Percentiles rank a stretch among this genome's conserved stretches.
These are phyloP conservation scores for Vicugna pacos DNA, from an alignment of 2,113 vertebrate species.

Conservation along the genomic window DNA sequence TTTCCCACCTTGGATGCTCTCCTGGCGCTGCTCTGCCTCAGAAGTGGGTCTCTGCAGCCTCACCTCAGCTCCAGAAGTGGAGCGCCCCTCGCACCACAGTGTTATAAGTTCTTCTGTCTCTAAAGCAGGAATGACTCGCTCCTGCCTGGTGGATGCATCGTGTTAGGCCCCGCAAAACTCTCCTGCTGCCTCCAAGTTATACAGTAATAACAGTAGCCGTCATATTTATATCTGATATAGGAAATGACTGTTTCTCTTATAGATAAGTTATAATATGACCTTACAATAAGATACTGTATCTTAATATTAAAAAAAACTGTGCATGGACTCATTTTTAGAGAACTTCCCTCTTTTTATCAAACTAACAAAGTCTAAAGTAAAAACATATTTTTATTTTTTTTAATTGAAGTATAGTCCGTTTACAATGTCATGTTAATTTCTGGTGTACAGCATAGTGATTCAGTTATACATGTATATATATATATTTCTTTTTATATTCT, in stretches of 20 bases:
- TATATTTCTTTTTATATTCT: too few relatives aligned
- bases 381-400: not conserved
- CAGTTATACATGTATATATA: too few relatives aligned
- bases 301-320: not conserved
- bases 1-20: not conserved
- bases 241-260: not conserved
- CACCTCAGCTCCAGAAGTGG: not conserved
- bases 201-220: not conserved
- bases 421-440: too few relatives aligned
- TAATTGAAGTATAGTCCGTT: too few relatives aligned
- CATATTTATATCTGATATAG: not conserved
- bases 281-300: not conserved
- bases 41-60: not conserved
- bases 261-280: not conserved
- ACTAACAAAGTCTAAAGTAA: not conserved
- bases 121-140: not conserved
- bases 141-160: not conserved
- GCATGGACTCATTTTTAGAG: not conserved
- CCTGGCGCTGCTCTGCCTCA: not conserved
- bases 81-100: not conserved
- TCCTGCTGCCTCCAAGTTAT: not conserved
- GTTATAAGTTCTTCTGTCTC: not conserved
- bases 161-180: not conserved
- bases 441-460: too few relatives aligned
- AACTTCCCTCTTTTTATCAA: conserved; percentile 17